Base-by-base conservation (phyloP, 2,113 vertebrate genomes). In the Lycaon pictus region DNA sequence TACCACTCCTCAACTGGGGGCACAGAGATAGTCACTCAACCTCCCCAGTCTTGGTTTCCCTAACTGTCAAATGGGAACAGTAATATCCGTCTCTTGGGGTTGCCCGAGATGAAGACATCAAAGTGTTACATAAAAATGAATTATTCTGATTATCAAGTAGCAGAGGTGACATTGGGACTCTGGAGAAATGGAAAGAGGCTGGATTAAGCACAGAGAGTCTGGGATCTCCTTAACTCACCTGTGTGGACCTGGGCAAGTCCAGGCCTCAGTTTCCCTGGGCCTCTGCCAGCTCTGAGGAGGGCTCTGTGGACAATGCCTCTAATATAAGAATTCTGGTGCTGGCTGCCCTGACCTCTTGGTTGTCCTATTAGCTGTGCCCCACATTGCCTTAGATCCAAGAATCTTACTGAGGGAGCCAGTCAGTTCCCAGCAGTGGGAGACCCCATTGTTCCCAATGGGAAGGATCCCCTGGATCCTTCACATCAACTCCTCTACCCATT, bases 61-160 rank as follows among this genome's bases (percentile, higher is more conserved):
- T 83, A 88, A 72, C 74, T 71, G 82, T 94, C 85, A 80, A 81
- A 65, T n/a, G 43, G 25, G 94, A 96, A 92, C 29, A 95, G 79
- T 71, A 83, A 63, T 29, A 37, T 17, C 13, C 62, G 81, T 37
- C 23, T 89, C 82, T 93, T 85, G 29, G 51, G 55, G 43, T 80
- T 83, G 67, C 53, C 29, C 92, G 53, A 43, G 35, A 93, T 60
- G 55, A 89, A 90, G 58, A 87, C n/a, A 67, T 69, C 69, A 27
- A 62, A 89, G 55, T 60, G 51, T 89, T 83, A 71, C 4, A 80
- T 53, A 88, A 93, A 97, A 91, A 67, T 11, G 25, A 93, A 95
- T 83, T 77, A 32, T 56, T 93, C 60, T 76, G n/a, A 69, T 85
- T 71, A 88, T 67, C 82, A 95, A 43, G 43, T 6, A 93, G 60